phyloP scores from a whole-genome alignment of 2,888 invertebrate genomes.

The Keiferia lycopersicella region DNA sequence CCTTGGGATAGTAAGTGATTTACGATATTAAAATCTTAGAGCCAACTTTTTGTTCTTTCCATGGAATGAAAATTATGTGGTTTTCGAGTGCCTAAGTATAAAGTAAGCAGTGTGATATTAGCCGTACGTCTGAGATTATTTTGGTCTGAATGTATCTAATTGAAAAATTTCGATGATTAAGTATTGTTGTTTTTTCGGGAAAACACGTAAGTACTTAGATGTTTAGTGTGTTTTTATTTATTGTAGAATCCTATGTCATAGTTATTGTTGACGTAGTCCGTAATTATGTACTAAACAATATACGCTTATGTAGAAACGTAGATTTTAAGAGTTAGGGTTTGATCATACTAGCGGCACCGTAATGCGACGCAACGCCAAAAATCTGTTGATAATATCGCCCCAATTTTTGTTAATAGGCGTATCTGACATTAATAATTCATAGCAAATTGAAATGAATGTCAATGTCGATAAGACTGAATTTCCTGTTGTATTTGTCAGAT shows the following conservation, averaged over 20 bases:
- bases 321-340: no score
- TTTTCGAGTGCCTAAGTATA: background rate
- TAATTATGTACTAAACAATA: conserved; percentile 45
- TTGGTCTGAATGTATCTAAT: conserved; percentile 7
- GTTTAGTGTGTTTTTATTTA: conserved; percentile 42
- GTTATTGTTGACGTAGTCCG: conserved; percentile 32
- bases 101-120: conserved; percentile 67
- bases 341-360: no score
- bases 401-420: no score
- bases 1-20: conserved; percentile 44
- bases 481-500: no score
- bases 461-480: no score
- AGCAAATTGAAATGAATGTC: no score
- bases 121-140: conserved; percentile 47
- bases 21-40: conserved; percentile 32
- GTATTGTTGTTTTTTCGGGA: conserved; percentile 26
- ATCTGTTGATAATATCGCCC: no score
- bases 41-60: conserved; percentile 3
- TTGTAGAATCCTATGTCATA: conserved; percentile 32
- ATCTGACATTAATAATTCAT: no score
- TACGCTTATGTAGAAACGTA: conserved; percentile 57
- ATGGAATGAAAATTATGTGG: background rate
- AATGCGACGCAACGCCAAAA: no score
- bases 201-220: conserved; percentile 33
- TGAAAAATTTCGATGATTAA: background rate